Percentiles rank a stretch among this genome's conserved stretches.
Evolutionary conservation across 2,888 invertebrate genomes (phyloP).

Genomic region (Mythimna pallens): DNA sequence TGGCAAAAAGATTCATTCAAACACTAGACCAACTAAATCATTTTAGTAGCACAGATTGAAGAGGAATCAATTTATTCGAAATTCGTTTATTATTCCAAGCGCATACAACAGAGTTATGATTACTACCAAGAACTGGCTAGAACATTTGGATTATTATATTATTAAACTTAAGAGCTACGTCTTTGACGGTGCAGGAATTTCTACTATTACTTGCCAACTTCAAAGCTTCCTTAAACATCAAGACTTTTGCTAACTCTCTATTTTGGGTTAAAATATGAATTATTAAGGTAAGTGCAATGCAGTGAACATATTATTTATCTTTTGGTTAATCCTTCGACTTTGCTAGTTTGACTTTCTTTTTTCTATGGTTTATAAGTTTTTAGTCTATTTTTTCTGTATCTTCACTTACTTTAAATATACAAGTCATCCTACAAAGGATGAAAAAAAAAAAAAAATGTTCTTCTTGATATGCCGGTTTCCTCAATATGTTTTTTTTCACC

Average conservation of each 20-base stretch:
- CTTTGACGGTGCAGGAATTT: conserved; percentile 33
- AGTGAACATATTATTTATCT: not conserved
- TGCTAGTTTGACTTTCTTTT: not conserved
- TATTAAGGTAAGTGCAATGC: conserved; percentile 19
- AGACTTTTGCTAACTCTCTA: conserved; percentile 36
- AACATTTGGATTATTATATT: conserved; percentile 46
- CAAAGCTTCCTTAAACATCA: conserved; percentile 40
- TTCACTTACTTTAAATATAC: not conserved
- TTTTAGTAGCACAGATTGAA: no score
- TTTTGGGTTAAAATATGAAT: conserved; percentile 37
- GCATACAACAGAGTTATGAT: conserved; percentile 14
- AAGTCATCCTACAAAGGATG: no score
- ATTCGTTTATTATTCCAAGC: not conserved
- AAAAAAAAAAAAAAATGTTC: no score
- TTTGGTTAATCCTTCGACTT: not conserved
- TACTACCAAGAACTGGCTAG: conserved; percentile 1
- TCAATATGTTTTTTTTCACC: no score
- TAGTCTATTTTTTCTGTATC: not conserved
- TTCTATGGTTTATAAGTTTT: not conserved
- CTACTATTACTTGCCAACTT: conserved; percentile 39
- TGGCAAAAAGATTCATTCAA: no score
- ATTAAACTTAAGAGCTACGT: conserved; percentile 35
- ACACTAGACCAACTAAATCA: no score
- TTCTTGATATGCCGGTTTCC: no score
- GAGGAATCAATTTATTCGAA: no score